Conservation (phyloP, 2,888 invertebrate species). For the Phortica magna region DNA sequence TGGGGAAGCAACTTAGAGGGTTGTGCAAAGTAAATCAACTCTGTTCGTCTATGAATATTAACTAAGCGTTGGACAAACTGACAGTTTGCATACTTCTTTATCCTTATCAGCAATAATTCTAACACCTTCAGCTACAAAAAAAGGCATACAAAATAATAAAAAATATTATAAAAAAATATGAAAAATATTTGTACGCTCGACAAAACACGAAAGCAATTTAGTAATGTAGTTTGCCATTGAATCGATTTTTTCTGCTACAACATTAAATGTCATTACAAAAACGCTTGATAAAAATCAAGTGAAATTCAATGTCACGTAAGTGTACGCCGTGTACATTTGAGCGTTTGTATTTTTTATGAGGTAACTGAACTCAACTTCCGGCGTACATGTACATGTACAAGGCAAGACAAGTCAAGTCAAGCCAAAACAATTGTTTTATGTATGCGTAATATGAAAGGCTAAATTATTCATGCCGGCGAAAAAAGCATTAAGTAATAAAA, state of each 20-base stretch:
- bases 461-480: constrained; percentile 49
- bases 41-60: no score
- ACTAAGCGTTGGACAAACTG: no score
- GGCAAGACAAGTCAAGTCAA: no score
- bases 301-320: constrained; percentile 21
- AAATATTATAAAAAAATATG: no score
- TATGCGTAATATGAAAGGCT: constrained; percentile 56
- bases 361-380: constrained; percentile 33
- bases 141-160: no score
- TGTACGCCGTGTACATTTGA: not conserved
- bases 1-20: no score
- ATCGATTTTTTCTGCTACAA: constrained; percentile 13
- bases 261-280: constrained; percentile 1
- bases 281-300: constrained; percentile 25
- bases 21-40: no score
- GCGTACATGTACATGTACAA: not conserved
- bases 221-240: not conserved
- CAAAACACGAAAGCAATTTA: not conserved
- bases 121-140: no score
- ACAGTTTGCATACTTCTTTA: no score
- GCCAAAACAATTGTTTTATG: constrained; percentile 34
- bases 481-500: not conserved
- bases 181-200: no score
- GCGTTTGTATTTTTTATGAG: constrained; percentile 16
- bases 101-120: no score